phyloP scores from a whole-genome alignment of 2,113 vertebrate species.

The Corydoras sp. region DNA sequence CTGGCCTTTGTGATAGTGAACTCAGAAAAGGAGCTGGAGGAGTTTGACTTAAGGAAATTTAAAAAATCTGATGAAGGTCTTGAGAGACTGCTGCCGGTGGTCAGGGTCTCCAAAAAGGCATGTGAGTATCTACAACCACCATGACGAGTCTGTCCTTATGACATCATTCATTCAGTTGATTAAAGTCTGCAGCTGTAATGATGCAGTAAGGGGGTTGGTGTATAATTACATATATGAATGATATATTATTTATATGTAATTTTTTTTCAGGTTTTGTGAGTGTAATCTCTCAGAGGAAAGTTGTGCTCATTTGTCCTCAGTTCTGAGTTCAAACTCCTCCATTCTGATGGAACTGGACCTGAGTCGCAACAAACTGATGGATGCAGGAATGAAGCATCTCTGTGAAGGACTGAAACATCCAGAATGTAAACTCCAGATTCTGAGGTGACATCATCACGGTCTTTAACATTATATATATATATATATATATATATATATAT shows the following conservation, averaged over 20 bases:
- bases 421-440: constrained; percentile 2
- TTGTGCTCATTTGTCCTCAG: background rate
- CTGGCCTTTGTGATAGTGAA: constrained; percentile 13
- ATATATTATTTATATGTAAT: background rate
- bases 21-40: background rate
- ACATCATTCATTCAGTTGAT: too few relatives aligned
- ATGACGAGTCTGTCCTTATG: too few relatives aligned
- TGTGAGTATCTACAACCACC: constrained; percentile 11
- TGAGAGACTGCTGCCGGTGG: constrained; percentile 19
- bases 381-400: constrained; percentile 5
- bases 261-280: background rate
- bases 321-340: background rate
- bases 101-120: constrained; percentile 12
- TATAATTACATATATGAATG: too few relatives aligned
- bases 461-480: too few relatives aligned
- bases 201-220: too few relatives aligned
- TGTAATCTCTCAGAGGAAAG: background rate
- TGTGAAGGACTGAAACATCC: background rate
- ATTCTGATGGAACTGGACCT: constrained; percentile 10
- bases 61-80: constrained; percentile 19
- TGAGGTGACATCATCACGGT: background rate
- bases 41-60: constrained; percentile 10
- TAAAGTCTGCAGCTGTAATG: too few relatives aligned
- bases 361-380: background rate
- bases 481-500: too few relatives aligned